A percentile compares a stretch with the other conserved stretches of the same genome.
phyloP scores from a whole-genome alignment of 1,140 invertebrate genomes.

The Elysia chlorotica region DNA sequence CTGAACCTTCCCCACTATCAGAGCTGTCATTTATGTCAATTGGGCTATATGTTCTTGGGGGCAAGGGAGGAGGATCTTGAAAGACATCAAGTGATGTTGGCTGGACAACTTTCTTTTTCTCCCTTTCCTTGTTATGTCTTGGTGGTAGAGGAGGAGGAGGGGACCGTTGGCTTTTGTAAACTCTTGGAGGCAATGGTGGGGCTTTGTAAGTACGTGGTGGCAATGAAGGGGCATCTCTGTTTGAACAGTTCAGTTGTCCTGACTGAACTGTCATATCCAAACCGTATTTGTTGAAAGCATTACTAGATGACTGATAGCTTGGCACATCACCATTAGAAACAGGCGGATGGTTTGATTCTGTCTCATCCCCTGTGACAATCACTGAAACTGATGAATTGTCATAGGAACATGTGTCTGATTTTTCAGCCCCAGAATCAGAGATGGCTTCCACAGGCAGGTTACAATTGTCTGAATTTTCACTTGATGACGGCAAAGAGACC shows the following conservation, averaged over 20 bases:
- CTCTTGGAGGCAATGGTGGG: constrained; percentile 25
- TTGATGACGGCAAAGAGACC: neutral
- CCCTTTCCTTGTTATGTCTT: constrained; percentile 20
- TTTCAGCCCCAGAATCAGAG: too few species aligned
- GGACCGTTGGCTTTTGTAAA: constrained; percentile 12
- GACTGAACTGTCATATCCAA: constrained; percentile 22
- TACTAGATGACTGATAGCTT: neutral
- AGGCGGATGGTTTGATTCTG: neutral
- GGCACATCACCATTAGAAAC: constrained; percentile 3
- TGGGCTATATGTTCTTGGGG: constrained; percentile 54
- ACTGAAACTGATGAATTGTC: too few species aligned
- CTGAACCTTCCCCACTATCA: neutral
- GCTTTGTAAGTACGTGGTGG: constrained; percentile 54
- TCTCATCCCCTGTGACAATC: neutral
- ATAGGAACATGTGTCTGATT: too few species aligned
- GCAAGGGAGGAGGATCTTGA: constrained; percentile 43
- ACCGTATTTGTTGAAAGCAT: neutral
- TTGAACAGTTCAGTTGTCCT: too few species aligned
- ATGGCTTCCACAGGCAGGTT: too few species aligned
- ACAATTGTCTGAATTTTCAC: neutral
- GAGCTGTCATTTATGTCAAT: too few species aligned
- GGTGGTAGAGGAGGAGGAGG: constrained; percentile 50
- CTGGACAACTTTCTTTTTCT: neutral
- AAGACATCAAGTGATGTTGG: neutral
- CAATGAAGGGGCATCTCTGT: constrained; percentile 42